A percentile compares a stretch with the other conserved stretches of the same genome.
Evolutionary conservation across 1,140 invertebrate genomes (phyloP).

Genomic region (Cyrtorhinus lividipennis): DNA sequence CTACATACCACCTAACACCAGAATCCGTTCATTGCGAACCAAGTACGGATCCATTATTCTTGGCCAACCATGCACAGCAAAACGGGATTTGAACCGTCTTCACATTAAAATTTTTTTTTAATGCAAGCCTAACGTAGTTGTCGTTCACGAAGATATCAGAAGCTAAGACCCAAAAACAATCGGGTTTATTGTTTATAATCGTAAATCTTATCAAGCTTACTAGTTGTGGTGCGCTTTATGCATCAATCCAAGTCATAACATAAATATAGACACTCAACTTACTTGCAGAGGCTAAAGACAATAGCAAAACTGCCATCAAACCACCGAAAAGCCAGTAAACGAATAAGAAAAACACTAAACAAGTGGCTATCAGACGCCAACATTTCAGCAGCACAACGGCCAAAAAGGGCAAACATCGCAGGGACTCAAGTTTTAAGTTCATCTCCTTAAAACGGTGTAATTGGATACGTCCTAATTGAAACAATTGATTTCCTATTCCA

Average conservation of each 20-base stretch:
- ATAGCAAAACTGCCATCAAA: conserved; percentile 48
- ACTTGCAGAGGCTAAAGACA: conserved; percentile 52
- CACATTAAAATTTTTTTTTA: too few relatives aligned
- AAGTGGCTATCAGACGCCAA: conserved; percentile 40
- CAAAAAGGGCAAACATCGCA: conserved; percentile 14
- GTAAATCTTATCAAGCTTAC: background rate
- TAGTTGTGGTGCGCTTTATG: background rate
- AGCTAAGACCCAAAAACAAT: background rate
- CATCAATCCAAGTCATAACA: background rate
- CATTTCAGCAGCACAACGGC: conserved; percentile 25
- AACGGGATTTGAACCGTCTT: too few relatives aligned
- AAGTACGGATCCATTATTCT: too few relatives aligned
- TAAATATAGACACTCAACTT: conserved; percentile 26
- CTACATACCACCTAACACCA: too few relatives aligned
- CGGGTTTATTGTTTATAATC: background rate
- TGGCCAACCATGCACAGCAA: too few relatives aligned
- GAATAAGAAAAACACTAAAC: conserved; percentile 49
- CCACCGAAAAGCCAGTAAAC: conserved; percentile 71
- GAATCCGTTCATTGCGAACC: too few relatives aligned
- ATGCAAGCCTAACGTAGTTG: background rate
- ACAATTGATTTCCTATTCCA: too few relatives aligned
- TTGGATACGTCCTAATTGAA: too few relatives aligned
- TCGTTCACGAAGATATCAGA: background rate
- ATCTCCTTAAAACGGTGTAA: too few relatives aligned
- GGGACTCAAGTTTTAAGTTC: conserved; percentile 14